phyloP scores from a whole-genome alignment of 2,113 vertebrate species.

The Rhagologus leucostigma region DNA sequence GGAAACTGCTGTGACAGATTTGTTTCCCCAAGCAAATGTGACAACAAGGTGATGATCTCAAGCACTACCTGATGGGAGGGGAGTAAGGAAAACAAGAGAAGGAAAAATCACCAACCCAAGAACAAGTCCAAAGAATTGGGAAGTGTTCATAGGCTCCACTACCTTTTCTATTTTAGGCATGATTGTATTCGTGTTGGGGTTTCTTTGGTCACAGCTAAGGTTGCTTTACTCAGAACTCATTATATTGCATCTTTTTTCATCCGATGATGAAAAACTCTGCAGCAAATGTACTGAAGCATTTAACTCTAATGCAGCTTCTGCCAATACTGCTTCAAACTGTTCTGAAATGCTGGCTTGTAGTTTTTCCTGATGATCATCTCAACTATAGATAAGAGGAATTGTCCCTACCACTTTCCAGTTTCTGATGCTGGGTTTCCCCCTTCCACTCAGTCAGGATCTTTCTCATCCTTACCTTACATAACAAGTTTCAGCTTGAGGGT shows the following conservation, averaged over 20 bases:
- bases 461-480: neutral
- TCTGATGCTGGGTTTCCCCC: neutral
- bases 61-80: constrained; percentile 6
- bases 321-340: neutral
- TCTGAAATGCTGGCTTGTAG: neutral
- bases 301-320: neutral
- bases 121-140: neutral
- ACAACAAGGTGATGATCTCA: constrained; percentile 59
- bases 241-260: neutral
- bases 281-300: neutral
- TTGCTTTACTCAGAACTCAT: neutral
- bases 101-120: neutral
- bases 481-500: neutral
- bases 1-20: constrained; percentile 30
- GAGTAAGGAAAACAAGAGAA: constrained; percentile 1
- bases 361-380: neutral
- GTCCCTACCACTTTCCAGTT: neutral
- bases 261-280: neutral
- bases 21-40: constrained; percentile 49
- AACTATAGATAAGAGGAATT: neutral
- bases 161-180: neutral
- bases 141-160: neutral
- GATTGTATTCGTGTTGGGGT: neutral
- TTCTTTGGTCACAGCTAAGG: neutral
- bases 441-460: neutral